phyloP scores from a whole-genome alignment of 2,113 vertebrate species.

The Glaucidium brasilianum region DNA sequence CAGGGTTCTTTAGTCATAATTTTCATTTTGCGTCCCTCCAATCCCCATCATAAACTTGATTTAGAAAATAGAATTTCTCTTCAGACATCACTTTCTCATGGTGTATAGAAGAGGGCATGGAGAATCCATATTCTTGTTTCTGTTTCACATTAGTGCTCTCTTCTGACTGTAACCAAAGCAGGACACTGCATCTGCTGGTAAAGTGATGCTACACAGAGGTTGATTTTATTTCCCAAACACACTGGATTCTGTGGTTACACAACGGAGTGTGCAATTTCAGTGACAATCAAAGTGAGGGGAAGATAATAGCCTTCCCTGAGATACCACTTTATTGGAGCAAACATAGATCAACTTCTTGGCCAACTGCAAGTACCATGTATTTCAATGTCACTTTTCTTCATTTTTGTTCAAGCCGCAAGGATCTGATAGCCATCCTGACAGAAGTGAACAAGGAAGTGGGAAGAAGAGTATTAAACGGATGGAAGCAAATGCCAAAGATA shows the following conservation, averaged over 20 bases:
- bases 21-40: not conserved
- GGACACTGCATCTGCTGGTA: not conserved
- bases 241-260: not conserved
- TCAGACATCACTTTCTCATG: not conserved
- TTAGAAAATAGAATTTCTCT: not conserved
- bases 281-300: not conserved
- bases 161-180: not conserved
- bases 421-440: constrained; percentile 34
- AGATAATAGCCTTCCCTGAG: not conserved
- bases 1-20: not conserved
- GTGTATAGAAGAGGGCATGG: not conserved
- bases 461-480: not conserved
- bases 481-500: constrained; percentile 56
- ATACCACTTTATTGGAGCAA: not conserved
- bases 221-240: not conserved
- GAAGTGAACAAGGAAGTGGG: constrained; percentile 44
- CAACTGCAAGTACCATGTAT: not conserved
- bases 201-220: not conserved
- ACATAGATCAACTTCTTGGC: not conserved
- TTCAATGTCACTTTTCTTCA: not conserved
- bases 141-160: not conserved
- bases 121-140: not conserved
- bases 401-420: not conserved
- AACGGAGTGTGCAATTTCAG: not conserved
- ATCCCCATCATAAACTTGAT: not conserved